Evolutionary conservation across 1,140 invertebrate genomes (phyloP), one percentile per base, ranked within the genome.

Genomic region (Argopecten irradians): DNA sequence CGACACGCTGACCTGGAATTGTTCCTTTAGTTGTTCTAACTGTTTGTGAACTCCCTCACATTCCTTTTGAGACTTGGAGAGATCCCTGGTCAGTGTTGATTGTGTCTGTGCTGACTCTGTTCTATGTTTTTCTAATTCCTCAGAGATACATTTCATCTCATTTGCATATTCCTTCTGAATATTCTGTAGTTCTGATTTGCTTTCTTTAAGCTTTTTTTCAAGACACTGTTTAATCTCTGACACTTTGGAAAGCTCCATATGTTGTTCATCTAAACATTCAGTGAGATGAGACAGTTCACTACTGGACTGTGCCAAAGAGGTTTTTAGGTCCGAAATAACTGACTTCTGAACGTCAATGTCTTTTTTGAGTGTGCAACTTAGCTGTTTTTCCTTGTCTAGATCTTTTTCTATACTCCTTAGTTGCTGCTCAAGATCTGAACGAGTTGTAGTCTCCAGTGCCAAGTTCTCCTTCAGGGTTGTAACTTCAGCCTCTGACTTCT

Each of bases 211-310:
- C 71, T 87, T 85, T 34, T 90, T 41, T 46, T 85, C 46, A 22
- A 89, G 19, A 11, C 32, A 86, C 5, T 32, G 55, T 36, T 89
- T 90, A 33, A 82, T 55, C 32, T 90, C 89, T 22, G 71, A 85
- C 14, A 90, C 82, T 83, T 90, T 84, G 11, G 87, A 87, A 34
- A 36, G 8, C 14, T 83, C 28, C 36, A 43, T 84, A 22, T 90
- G 87, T 41, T 90, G 84, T 36, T 90, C 85, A 34, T 88, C 85
- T 46, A 87, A 28, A 85, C 85, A 71, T n/a, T 71, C 55, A 28
- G 55, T 71, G n/a, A 71, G 55, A 71, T 71, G 55, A 71, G 55
- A 71, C n/a, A 71, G n/a, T 28, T 71, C 55, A 71, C 55, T 11
- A 28, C 3, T 71, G 16, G 55, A n/a, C 55, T 28, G 55, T 71